Conservation (phyloP, 2,113 vertebrate species). For the Brachyistius frenatus region DNA sequence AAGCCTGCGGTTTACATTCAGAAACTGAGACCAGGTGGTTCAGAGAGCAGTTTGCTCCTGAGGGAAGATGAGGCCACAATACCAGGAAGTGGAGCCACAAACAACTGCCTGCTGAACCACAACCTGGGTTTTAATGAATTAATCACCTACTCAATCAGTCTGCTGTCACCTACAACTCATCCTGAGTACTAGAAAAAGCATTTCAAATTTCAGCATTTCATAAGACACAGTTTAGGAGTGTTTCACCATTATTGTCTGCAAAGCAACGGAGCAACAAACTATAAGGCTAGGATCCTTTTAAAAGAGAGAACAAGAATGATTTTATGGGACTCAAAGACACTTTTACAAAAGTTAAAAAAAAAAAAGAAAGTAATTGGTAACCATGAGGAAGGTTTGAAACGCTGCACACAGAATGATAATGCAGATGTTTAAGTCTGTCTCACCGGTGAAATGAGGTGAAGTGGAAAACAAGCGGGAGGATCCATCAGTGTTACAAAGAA, state of each 20-base stretch:
- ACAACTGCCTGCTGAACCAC: slow-evolving; percentile 36
- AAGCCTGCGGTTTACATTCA: not conserved
- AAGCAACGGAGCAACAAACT: not conserved
- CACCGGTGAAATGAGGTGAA: not conserved
- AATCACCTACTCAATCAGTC: not conserved
- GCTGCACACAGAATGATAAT: slow-evolving; percentile 5
- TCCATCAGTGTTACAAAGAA: not conserved
- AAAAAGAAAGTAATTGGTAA: no score
- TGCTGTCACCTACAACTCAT: not conserved
- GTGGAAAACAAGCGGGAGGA: not conserved
- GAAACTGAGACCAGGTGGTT: slow-evolving; percentile 61
- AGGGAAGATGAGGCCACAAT: slow-evolving; percentile 8
- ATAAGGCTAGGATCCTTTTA: not conserved
- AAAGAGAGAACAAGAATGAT: not conserved
- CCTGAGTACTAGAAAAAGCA: no score
- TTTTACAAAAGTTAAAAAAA: no score
- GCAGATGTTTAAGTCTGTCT: slow-evolving; percentile 1
- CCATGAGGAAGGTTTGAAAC: not conserved
- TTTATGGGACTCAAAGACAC: no score
- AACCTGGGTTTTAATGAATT: not conserved
- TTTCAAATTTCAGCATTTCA: no score
- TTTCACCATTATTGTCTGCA: not conserved
- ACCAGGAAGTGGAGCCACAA: slow-evolving; percentile 63
- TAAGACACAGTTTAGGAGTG: no score
- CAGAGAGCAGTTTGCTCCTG: slow-evolving; percentile 50